Percentiles rank a stretch among this genome's conserved stretches.
phyloP scores from a whole-genome alignment of 2,113 vertebrate species.

The Channa maculata region DNA sequence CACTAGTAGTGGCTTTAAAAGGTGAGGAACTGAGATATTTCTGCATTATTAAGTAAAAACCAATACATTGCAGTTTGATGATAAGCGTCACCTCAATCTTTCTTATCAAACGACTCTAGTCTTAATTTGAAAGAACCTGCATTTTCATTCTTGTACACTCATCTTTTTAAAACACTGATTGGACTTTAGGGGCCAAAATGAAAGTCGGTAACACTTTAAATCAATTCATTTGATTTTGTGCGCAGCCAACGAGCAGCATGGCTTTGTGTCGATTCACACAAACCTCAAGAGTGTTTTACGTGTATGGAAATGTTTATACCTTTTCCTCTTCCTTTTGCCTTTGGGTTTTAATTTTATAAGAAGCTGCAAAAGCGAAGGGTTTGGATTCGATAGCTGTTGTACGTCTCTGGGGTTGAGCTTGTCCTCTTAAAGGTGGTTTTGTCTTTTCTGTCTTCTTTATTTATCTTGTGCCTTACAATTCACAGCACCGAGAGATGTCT shows the following conservation, averaged over 20 bases:
- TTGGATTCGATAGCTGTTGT: conserved; percentile 10
- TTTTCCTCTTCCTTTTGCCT: neutral
- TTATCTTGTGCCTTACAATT: conserved; percentile 89
- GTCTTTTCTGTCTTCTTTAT: conserved; percentile 74
- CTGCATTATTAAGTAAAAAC: no score
- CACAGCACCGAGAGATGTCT: conserved; percentile 50
- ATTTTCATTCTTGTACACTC: neutral
- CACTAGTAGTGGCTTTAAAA: conserved; percentile 26
- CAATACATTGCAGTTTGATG: no score
- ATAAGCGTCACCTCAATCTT: neutral
- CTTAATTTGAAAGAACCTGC: conserved; percentile 22
- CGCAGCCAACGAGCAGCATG: no score
- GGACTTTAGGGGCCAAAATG: neutral
- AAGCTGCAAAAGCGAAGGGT: neutral
- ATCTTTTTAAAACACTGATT: conserved; percentile 22
- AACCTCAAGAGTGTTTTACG: conserved; percentile 47
- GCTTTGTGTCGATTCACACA: neutral
- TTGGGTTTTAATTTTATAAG: conserved; percentile 17
- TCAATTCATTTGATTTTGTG: neutral
- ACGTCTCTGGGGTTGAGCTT: conserved; percentile 23
- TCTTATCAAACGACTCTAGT: conserved; percentile 30
- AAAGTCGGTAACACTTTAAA: neutral
- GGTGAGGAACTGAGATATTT: no score
- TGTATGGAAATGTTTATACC: conserved; percentile 8
- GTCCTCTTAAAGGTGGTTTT: conserved; percentile 20